phyloP scores from a whole-genome alignment of 92 coral and sea anemone species.

The Parazoanthus darwini region DNA sequence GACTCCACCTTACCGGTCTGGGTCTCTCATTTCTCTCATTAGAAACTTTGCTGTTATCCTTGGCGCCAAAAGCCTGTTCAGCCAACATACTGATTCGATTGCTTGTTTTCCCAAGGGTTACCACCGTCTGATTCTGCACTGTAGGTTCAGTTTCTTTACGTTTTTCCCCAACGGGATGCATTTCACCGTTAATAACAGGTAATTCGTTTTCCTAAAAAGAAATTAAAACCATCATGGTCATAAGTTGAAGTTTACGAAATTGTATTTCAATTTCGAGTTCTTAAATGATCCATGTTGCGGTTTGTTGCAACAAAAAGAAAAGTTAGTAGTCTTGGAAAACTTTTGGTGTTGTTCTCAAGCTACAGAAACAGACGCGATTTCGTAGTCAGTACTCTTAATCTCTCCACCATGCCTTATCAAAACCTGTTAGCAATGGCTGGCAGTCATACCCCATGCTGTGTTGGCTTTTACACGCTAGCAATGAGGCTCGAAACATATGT shows the following conservation, averaged over 20 bases:
- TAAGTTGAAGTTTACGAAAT: neutral
- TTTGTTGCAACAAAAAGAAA: neutral
- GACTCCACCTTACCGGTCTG: conserved; percentile 1
- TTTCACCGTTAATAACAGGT: neutral
- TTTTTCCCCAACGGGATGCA: neutral
- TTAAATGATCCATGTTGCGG: neutral
- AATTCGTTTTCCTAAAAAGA: conserved; percentile 35
- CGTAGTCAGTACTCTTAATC: too few relatives aligned
- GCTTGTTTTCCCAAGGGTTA: conserved; percentile 72
- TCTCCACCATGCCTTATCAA: too few relatives aligned
- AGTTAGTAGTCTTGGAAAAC: neutral
- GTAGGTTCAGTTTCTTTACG: neutral
- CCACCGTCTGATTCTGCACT: conserved; percentile 43
- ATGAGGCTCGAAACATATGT: too few relatives aligned
- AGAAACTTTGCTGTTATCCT: conserved; percentile 36
- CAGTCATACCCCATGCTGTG: too few relatives aligned
- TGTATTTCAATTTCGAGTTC: neutral
- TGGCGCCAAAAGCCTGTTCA: conserved; percentile 85
- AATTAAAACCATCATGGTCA: neutral
- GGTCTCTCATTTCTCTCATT: conserved; percentile 25
- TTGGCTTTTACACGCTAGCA: too few relatives aligned
- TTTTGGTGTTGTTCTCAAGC: too few relatives aligned
- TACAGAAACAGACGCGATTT: too few relatives aligned
- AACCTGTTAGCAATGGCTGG: too few relatives aligned
- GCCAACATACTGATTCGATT: conserved; percentile 86